Conservation (phyloP, 2,113 vertebrate genomes). For the Mungos mungo region DNA sequence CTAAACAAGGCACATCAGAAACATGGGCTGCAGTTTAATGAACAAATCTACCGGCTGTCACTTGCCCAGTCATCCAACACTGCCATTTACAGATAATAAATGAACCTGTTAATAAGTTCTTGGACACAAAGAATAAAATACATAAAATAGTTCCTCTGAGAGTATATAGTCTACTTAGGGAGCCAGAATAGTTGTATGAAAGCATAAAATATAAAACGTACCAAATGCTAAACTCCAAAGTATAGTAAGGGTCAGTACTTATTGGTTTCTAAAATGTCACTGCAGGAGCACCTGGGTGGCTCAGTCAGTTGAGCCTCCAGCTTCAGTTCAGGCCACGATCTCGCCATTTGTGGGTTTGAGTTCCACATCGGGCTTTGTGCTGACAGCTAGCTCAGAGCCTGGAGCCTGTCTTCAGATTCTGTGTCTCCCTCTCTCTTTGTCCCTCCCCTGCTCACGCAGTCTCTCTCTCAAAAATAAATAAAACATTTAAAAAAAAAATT, state of each 20-base stretch:
- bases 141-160: not conserved
- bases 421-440: no score
- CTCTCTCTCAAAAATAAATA: no score
- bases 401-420: no score
- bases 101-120: not conserved
- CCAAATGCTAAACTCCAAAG: not conserved
- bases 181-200: not conserved
- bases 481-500: no score
- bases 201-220: not conserved
- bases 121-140: not conserved
- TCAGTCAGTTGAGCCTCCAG: no score
- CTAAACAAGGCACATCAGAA: not conserved
- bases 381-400: no score
- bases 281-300: not conserved
- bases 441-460: no score
- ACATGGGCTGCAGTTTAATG: not conserved
- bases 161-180: not conserved
- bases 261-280: not conserved
- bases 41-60: not conserved
- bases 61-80: not conserved
- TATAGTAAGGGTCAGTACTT: not conserved
- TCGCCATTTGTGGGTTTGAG: no score
- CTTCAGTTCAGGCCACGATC: no score
- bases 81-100: not conserved
- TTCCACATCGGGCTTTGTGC: no score